A percentile compares a stretch with the other conserved stretches of the same genome.
Evolutionary conservation across 2,888 invertebrate species (phyloP).

Genomic region (Sphaerophoria rueppellii): DNA sequence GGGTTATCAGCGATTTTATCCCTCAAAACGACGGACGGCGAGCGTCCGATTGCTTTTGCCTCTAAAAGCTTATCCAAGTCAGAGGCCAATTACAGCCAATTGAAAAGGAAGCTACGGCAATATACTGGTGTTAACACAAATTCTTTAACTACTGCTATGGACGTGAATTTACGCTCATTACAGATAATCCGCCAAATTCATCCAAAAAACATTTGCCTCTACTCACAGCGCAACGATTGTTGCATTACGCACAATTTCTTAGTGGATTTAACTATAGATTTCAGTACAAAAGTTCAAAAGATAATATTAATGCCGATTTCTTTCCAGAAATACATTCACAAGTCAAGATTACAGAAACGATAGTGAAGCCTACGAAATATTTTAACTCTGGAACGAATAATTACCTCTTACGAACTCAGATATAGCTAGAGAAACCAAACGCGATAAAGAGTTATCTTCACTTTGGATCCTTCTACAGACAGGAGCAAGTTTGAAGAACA

Average conservation of each 20-base stretch:
- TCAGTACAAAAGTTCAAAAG: slow-evolving; percentile 53
- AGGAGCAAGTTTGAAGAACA: slow-evolving; percentile 48
- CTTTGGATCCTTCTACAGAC: not conserved
- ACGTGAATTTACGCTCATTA: slow-evolving; percentile 59
- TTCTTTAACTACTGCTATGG: slow-evolving; percentile 41
- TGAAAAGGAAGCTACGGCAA: slow-evolving; percentile 22
- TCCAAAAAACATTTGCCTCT: slow-evolving; percentile 60
- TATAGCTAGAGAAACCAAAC: slow-evolving; percentile 23
- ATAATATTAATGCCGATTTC: slow-evolving; percentile 52
- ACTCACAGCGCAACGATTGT: slow-evolving; percentile 61
- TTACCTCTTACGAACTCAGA: slow-evolving; percentile 38
- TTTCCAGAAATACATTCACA: slow-evolving; percentile 28
- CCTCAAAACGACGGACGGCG: slow-evolving; percentile 5
- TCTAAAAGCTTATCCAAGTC: too few species aligned
- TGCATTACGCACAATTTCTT: slow-evolving; percentile 60
- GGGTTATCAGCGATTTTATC: slow-evolving; percentile 52
- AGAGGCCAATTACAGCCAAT: too few species aligned
- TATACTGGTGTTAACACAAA: slow-evolving; percentile 48
- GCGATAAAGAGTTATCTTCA: slow-evolving; percentile 22
- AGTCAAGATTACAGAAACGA: not conserved
- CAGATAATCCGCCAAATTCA: slow-evolving; percentile 50
- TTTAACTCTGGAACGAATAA: slow-evolving; percentile 35
- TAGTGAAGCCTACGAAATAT: not conserved
- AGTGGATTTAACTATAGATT: slow-evolving; percentile 67
- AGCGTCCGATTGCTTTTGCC: too few species aligned